Conservation (phyloP, 2,888 invertebrate genomes). For the Euzophera pinguis region DNA sequence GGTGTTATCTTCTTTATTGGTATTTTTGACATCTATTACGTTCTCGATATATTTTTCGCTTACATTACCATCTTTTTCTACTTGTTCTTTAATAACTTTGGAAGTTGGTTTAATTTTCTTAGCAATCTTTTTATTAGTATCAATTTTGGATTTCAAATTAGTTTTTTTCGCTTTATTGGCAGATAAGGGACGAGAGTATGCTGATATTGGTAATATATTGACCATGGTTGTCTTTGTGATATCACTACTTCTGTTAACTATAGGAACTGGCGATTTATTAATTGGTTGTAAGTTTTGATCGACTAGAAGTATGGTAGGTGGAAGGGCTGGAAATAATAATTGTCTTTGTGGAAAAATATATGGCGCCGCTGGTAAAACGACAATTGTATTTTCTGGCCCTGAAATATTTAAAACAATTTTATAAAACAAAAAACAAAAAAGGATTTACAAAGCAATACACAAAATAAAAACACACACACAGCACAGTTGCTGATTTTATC, state of each 20-base stretch:
- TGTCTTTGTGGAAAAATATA: slow-evolving; percentile 70
- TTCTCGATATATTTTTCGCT: slow-evolving; percentile 20
- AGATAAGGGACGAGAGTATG: slow-evolving; percentile 67
- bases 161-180: slow-evolving; percentile 55
- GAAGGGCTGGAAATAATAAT: slow-evolving; percentile 57
- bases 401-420: slow-evolving; percentile 30
- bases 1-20: slow-evolving; percentile 13
- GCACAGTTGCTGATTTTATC: too few species aligned
- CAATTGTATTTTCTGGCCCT: slow-evolving; percentile 63
- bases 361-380: slow-evolving; percentile 65
- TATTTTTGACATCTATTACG: slow-evolving; percentile 19
- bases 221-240: slow-evolving; percentile 74
- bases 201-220: slow-evolving; percentile 71
- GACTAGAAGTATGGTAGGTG: slow-evolving; percentile 63
- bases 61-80: slow-evolving; percentile 18
- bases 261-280: slow-evolving; percentile 50
- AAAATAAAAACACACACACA: too few species aligned
- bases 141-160: slow-evolving; percentile 42
- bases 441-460: too few species aligned
- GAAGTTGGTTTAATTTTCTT: slow-evolving; percentile 33
- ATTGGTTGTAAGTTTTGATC: slow-evolving; percentile 57
- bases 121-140: slow-evolving; percentile 31
- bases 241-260: slow-evolving; percentile 59
- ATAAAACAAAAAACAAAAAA: too few species aligned
- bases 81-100: slow-evolving; percentile 24